phyloP scores from a whole-genome alignment of 1,140 invertebrate genomes.

The Aradophagus sp. region DNA sequence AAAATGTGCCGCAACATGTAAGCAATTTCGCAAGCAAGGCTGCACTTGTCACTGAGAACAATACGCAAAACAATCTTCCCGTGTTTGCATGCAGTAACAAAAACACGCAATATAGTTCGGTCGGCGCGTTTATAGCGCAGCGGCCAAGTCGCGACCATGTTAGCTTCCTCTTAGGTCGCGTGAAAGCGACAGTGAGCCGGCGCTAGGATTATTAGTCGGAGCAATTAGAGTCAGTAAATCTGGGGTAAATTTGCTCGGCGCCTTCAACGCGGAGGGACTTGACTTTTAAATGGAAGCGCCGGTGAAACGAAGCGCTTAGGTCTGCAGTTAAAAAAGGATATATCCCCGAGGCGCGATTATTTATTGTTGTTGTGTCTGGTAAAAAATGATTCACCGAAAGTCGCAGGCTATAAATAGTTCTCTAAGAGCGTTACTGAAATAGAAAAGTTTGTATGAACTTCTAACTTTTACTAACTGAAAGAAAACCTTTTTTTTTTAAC shows the following conservation, averaged over 20 bases:
- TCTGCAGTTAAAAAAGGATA: slow-evolving; percentile 19
- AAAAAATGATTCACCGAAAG: slow-evolving; percentile 22
- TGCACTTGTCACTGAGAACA: too few species aligned
- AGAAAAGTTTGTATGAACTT: too few species aligned
- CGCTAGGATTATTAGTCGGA: slow-evolving; percentile 43
- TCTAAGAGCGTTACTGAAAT: too few species aligned
- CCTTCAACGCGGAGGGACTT: slow-evolving; percentile 31
- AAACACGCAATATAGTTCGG: too few species aligned
- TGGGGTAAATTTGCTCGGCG: slow-evolving; percentile 38
- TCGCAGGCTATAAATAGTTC: slow-evolving; percentile 23
- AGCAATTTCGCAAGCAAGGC: too few species aligned
- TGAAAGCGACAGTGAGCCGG: slow-evolving; percentile 49
- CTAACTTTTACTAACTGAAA: too few species aligned
- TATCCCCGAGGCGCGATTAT: slow-evolving; percentile 17
- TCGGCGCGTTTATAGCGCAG: slow-evolving; percentile 15
- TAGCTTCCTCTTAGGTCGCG: slow-evolving; percentile 31
- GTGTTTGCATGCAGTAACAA: slow-evolving; percentile 28
- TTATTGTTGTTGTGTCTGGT: slow-evolving; percentile 35
- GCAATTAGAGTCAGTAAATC: slow-evolving; percentile 50
- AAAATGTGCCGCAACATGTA: too few species aligned
- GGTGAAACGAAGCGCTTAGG: slow-evolving; percentile 25
- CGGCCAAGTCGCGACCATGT: slow-evolving; percentile 14
- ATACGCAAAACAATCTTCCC: too few species aligned
- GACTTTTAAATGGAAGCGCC: slow-evolving; percentile 43
- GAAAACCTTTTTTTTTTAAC: too few species aligned